phyloP scores from a whole-genome alignment of 2,113 vertebrate genomes.

The Accipiter cooperii region DNA sequence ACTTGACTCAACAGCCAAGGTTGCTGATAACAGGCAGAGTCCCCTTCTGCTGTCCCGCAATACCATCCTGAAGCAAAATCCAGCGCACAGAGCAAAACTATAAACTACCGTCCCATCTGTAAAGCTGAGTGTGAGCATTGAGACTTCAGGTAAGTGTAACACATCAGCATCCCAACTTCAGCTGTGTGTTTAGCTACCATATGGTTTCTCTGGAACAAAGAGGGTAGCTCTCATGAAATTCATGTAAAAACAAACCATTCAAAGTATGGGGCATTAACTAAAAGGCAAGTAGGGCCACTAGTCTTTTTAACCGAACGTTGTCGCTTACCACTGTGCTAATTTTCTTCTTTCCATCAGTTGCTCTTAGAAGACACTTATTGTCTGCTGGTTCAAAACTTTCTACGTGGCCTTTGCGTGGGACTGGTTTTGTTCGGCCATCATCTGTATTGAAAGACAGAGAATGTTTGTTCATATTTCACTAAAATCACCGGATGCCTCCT shows the following conservation, averaged over 20 bases:
- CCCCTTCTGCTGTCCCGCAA: neutral
- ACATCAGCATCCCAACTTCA: neutral
- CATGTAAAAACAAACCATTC: neutral
- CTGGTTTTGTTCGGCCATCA: slow-evolving; percentile 92
- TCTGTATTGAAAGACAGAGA: slow-evolving; percentile 69
- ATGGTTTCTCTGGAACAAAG: neutral
- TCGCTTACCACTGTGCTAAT: slow-evolving; percentile 95
- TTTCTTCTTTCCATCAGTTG: slow-evolving; percentile 95
- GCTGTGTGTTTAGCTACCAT: neutral
- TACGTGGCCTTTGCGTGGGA: slow-evolving; percentile 85
- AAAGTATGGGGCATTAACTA: neutral
- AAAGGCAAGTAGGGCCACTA: neutral
- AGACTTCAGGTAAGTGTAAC: neutral
- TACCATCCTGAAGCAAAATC: neutral
- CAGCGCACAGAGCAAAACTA: neutral
- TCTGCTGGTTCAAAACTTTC: slow-evolving; percentile 89
- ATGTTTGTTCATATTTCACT: neutral
- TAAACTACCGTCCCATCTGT: neutral
- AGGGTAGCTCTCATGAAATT: neutral
- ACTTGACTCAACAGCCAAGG: neutral
- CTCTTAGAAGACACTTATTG: slow-evolving; percentile 96
- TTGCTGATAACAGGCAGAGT: neutral
- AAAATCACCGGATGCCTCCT: neutral
- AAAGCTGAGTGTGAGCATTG: neutral
- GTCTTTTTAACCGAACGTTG: neutral